phyloP scores from a whole-genome alignment of 1,140 invertebrate species.

The Zaprionus davidi region DNA sequence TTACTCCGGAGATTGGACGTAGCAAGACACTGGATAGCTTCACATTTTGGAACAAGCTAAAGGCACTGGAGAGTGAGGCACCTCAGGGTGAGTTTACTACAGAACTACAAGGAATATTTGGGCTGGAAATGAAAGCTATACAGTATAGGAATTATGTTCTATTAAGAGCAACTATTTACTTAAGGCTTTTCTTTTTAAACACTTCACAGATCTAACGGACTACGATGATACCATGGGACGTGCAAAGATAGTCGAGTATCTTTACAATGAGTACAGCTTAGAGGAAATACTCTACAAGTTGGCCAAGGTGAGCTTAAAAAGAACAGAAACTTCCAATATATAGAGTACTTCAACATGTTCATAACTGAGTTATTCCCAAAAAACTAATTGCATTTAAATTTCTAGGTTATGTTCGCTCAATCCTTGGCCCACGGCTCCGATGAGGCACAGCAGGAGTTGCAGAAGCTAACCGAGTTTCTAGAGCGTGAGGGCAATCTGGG shows the following conservation, averaged over 20 bases:
- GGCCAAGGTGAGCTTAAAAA: slow-evolving; percentile 86
- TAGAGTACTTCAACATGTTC: background rate
- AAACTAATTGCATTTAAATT: slow-evolving; percentile 4
- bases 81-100: slow-evolving; percentile 48
- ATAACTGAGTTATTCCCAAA: no score
- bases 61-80: slow-evolving; percentile 60
- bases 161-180: background rate
- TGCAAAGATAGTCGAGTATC: slow-evolving; percentile 87
- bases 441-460: slow-evolving; percentile 88
- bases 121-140: background rate
- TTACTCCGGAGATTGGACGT: slow-evolving; percentile 23
- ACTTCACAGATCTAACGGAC: slow-evolving; percentile 66
- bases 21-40: slow-evolving; percentile 66
- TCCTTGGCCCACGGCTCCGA: slow-evolving; percentile 87
- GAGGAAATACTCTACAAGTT: slow-evolving; percentile 91
- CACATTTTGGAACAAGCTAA: slow-evolving; percentile 75
- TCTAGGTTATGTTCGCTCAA: slow-evolving; percentile 89
- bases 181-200: background rate
- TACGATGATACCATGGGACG: slow-evolving; percentile 85
- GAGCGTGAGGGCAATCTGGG: slow-evolving; percentile 89
- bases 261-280: slow-evolving; percentile 89
- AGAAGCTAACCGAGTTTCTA: slow-evolving; percentile 89
- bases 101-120: background rate
- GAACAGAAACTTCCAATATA: background rate
- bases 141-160: no score